A percentile compares a stretch with the other conserved stretches of the same genome.
phyloP scores from a whole-genome alignment of 2,113 vertebrate species.

The Terrapene triunguis region DNA sequence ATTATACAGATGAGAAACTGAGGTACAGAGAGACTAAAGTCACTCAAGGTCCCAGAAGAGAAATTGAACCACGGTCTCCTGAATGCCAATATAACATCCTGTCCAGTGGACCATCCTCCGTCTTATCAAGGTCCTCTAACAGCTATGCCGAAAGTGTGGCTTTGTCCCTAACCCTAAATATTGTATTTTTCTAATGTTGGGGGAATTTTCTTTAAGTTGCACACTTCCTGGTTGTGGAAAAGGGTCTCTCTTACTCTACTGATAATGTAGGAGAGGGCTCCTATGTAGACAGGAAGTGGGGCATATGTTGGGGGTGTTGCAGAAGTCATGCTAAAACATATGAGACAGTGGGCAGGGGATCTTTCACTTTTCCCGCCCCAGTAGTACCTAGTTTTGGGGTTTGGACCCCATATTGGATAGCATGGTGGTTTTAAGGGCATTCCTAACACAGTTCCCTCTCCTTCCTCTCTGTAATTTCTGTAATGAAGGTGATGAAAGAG shows the following conservation, averaged over 20 bases:
- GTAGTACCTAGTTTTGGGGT: no score
- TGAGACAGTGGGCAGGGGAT: neutral
- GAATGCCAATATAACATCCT: neutral
- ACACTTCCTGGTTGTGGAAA: neutral
- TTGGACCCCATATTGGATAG: no score
- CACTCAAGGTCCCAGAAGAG: neutral
- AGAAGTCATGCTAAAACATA: neutral
- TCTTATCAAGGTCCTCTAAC: neutral
- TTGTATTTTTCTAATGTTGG: neutral
- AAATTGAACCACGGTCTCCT: neutral
- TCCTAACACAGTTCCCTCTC: no score
- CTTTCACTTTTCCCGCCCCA: neutral
- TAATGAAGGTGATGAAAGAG: neutral
- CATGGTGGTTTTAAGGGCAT: no score
- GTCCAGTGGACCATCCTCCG: neutral
- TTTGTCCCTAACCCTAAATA: no score
- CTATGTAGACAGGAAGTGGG: neutral
- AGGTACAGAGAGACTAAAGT: no score
- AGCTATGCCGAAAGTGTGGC: neutral
- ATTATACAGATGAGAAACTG: no score
- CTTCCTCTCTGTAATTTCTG: neutral
- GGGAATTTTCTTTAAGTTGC: neutral
- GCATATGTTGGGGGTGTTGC: neutral
- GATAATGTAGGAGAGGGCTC: neutral
- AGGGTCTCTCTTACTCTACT: neutral